A percentile compares a stretch with the other conserved stretches of the same genome.
These are phyloP conservation scores for Harpalus rubripes DNA, from an alignment of 2,888 invertebrate genomes.

Conservation along the genomic window DNA sequence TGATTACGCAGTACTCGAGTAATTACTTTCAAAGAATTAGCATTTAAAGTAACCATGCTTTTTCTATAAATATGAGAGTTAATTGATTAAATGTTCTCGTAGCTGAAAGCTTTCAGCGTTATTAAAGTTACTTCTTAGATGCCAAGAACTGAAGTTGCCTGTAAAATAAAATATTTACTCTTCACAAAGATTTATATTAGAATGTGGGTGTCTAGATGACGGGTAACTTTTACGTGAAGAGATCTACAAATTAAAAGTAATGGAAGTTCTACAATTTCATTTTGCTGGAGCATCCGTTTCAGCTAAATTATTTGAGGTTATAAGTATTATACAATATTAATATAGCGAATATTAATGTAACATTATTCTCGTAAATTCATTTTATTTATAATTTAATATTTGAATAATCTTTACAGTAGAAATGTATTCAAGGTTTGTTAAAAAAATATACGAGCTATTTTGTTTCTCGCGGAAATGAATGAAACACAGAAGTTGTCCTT, in stretches of 20 bases:
- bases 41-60: constrained; percentile 14
- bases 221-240: not conserved
- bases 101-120: constrained; percentile 19
- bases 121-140: constrained; percentile 8
- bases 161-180: not conserved
- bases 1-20: constrained; percentile 13
- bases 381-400: too few species aligned
- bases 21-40: constrained; percentile 16
- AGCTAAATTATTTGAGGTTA: too few species aligned
- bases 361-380: too few species aligned
- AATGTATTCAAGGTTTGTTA: too few species aligned
- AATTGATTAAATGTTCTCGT: constrained; percentile 31
- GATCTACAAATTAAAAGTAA: not conserved
- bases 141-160: not conserved
- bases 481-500: too few species aligned
- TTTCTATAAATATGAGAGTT: constrained; percentile 13
- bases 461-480: too few species aligned
- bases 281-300: too few species aligned
- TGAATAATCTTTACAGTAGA: too few species aligned
- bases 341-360: too few species aligned
- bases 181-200: not conserved
- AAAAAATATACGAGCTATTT: too few species aligned
- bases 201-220: not conserved
- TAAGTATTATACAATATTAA: too few species aligned
- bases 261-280: too few species aligned